Base-by-base conservation (phyloP, 2,888 invertebrate genomes). In the Nomada lathburiana region DNA sequence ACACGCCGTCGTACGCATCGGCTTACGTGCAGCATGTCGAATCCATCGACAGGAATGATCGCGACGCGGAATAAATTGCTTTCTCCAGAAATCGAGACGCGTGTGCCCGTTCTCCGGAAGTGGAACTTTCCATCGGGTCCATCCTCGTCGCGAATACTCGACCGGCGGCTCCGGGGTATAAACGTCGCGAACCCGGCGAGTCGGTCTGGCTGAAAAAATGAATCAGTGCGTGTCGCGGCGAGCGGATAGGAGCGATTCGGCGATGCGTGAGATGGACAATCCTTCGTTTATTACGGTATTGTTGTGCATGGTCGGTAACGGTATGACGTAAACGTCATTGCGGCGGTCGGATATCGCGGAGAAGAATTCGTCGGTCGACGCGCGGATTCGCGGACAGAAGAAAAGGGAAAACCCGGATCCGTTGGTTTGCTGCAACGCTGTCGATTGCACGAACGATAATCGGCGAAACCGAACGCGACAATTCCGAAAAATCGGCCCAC, bases 261-360 rank as follows among this genome's bases (percentile, higher is more conserved):
- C 83, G 84, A 86, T 82, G 76, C 86, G 80, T 80, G 85, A 72
- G 76, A 83, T 64, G 77, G 64, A 26, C 65, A 57, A 74, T 77
- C 67, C 74, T 55, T 60, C 44, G 68, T 83, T 80, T 83, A 82
- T 78, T 78, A 70, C 71, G 79, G 78, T 76, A 78, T 82, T 57
- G 83, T 83, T 81, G 83, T 76, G 78, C 67, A 83, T 68, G 82
- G 80, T 80, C 72, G 73, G 81, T 80, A 82, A 85, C 83, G 69
- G 74, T 65, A 18, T 88, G 86, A 82, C 77, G 87, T 82, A 88
- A 86, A 69, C 55, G 70, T 64, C 72, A 79, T 86, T 80, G 86
- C 79, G 57, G 50, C 47, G 63, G 75, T 44, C 16, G 13, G 57
- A 29, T 26, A 13, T 7, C 11, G 52, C 36, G 55, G 52, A 69